Percentiles rank a stretch among this genome's conserved stretches.
Conservation (phyloP, 37 sponge, comb jelly and placozoan species). For the Crambe crambe region DNA sequence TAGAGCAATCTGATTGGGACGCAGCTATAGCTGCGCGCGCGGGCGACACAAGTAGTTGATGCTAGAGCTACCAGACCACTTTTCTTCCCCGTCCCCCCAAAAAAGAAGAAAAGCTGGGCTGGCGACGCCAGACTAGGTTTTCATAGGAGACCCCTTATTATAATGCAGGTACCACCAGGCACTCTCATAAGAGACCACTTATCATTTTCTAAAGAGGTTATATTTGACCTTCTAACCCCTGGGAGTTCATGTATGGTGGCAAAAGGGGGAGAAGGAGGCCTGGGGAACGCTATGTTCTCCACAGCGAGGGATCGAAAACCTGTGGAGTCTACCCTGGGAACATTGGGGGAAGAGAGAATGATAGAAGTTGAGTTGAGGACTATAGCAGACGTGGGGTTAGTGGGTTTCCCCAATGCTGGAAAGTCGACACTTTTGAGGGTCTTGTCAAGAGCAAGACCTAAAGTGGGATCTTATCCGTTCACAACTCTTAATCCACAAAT, state of each 20-base stretch:
- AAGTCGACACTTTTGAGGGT: slow-evolving; percentile 91
- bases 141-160: no score
- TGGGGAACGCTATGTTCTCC: slow-evolving; percentile 69
- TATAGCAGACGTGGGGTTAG: slow-evolving; percentile 96
- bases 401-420: slow-evolving; percentile 98
- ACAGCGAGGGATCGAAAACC: slow-evolving; percentile 25
- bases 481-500: slow-evolving; percentile 96
- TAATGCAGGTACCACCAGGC: slow-evolving; percentile 80
- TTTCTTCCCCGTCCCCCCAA: no score
- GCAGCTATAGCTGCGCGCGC: no score
- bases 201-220: slow-evolving; percentile 24
- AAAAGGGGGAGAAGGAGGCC: slow-evolving; percentile 85
- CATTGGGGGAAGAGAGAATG: slow-evolving; percentile 57
- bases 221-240: slow-evolving; percentile 66
- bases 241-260: slow-evolving; percentile 50
- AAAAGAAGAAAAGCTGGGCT: no score
- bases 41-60: no score
- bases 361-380: slow-evolving; percentile 86
- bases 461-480: slow-evolving; percentile 97
- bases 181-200: slow-evolving; percentile 74
- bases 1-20: no score
- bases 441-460: slow-evolving; percentile 85
- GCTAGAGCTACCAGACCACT: no score
- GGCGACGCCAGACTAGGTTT: no score
- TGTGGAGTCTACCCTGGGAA: slow-evolving; percentile 55